Percentiles rank a stretch among this genome's conserved stretches.
These are phyloP conservation scores for Heliconius hermathena DNA, from an alignment of 1,140 invertebrate genomes.

Conservation along the genomic window DNA sequence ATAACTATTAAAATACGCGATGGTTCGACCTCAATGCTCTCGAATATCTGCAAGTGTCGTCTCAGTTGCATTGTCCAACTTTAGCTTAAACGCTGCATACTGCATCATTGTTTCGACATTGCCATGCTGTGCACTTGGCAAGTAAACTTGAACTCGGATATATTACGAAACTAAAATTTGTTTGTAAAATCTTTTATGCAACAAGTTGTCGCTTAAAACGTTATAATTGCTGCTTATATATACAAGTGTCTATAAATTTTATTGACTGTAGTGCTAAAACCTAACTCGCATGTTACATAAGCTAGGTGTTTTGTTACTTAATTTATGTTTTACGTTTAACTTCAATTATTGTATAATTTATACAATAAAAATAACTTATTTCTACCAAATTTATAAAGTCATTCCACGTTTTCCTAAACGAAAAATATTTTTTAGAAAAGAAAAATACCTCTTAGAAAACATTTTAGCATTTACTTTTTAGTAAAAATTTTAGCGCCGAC, in stretches of 20 bases:
- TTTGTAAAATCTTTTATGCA: slow-evolving; percentile 8
- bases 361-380: background rate
- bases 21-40: slow-evolving; percentile 64
- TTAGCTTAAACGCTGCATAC: slow-evolving; percentile 37
- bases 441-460: too few relatives aligned
- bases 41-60: slow-evolving; percentile 54
- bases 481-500: too few relatives aligned
- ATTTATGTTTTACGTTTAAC: background rate
- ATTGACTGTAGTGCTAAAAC: background rate
- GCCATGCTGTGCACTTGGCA: slow-evolving; percentile 15
- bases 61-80: slow-evolving; percentile 48
- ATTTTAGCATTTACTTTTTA: too few relatives aligned
- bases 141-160: slow-evolving; percentile 15
- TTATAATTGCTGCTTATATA: background rate
- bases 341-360: background rate
- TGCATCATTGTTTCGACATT: slow-evolving; percentile 38
- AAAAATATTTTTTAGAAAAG: background rate
- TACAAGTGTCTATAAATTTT: background rate
- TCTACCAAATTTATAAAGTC: too few relatives aligned
- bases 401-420: too few relatives aligned
- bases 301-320: background rate
- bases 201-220: background rate
- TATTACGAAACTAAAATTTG: slow-evolving; percentile 24
- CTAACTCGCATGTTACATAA: slow-evolving; percentile 2
- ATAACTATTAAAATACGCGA: slow-evolving; percentile 71